These are phyloP conservation scores for Elegia similella DNA, from an alignment of 2,888 invertebrate genomes.

Conservation along the genomic window DNA sequence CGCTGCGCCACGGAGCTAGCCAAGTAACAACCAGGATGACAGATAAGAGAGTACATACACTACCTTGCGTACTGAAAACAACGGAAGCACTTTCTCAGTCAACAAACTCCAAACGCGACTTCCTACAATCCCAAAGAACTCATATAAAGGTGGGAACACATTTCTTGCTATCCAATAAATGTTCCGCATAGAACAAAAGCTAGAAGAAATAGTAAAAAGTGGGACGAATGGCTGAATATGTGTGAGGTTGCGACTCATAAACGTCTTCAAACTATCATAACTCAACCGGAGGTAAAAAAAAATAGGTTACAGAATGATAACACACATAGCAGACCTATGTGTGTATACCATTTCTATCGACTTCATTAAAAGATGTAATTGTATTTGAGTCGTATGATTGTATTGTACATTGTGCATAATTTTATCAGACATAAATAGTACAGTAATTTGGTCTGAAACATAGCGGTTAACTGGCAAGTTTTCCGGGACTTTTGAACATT, in stretches of 20 bases:
- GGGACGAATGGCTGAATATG: conserved; percentile 28
- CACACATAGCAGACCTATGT: too few relatives aligned
- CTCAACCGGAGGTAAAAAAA: conserved; percentile 33
- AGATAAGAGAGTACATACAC: too few relatives aligned
- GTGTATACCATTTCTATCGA: too few relatives aligned
- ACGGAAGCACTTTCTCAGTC: neutral
- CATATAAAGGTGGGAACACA: conserved; percentile 4
- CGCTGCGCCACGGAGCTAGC: too few relatives aligned
- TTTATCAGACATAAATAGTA: too few relatives aligned
- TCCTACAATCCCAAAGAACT: conserved; percentile 3
- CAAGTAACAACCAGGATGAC: too few relatives aligned
- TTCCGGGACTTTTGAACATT: too few relatives aligned
- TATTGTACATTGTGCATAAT: too few relatives aligned
- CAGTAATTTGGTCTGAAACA: too few relatives aligned
- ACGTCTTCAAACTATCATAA: conserved; percentile 60
- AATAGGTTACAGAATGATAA: neutral
- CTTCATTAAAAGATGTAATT: too few relatives aligned
- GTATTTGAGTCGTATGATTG: too few relatives aligned
- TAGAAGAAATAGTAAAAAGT: conserved; percentile 25
- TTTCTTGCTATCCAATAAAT: conserved; percentile 14
- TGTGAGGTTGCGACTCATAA: conserved; percentile 47
- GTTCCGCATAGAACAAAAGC: conserved; percentile 11
- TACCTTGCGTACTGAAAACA: neutral
- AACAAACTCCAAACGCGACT: neutral
- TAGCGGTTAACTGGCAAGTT: too few relatives aligned